A percentile compares a stretch with the other conserved stretches of the same genome.
These are phyloP conservation scores for Ariolimax columbianus DNA, from an alignment of 2,888 invertebrate species.

Conservation along the genomic window DNA sequence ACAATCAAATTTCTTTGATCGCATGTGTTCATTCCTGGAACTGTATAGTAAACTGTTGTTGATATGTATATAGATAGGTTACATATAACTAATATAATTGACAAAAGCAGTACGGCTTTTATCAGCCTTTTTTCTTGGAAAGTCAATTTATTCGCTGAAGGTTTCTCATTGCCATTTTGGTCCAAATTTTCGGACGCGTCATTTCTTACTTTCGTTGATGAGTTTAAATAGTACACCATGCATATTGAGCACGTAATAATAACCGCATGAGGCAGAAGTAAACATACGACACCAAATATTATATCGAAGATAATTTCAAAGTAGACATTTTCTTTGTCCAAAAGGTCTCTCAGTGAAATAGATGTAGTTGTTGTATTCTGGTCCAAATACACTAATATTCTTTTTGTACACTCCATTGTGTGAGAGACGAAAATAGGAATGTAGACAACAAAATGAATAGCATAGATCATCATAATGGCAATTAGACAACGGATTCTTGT, in stretches of 20 bases:
- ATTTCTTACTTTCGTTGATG: not conserved
- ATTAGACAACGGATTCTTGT: conserved; percentile 14
- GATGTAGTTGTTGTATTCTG: not conserved
- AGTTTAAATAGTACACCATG: not conserved
- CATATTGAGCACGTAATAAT: not conserved
- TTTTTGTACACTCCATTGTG: not conserved
- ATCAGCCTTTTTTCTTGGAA: not conserved
- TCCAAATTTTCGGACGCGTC: not conserved
- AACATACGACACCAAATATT: not conserved
- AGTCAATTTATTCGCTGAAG: not conserved
- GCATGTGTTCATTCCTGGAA: not conserved
- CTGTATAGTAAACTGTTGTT: not conserved
- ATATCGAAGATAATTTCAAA: not conserved
- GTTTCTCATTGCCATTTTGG: not conserved
- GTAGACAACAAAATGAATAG: not conserved
- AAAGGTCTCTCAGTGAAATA: not conserved
- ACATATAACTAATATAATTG: not conserved
- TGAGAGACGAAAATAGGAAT: not conserved
- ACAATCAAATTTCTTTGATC: not conserved
- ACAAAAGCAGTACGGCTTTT: not conserved
- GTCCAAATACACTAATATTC: no score
- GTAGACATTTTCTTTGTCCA: not conserved
- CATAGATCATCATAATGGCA: conserved; percentile 11
- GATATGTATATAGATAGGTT: not conserved
- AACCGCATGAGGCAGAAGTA: not conserved